Conservation (phyloP, 2,888 invertebrate genomes). For the Microplitis deprimator region DNA sequence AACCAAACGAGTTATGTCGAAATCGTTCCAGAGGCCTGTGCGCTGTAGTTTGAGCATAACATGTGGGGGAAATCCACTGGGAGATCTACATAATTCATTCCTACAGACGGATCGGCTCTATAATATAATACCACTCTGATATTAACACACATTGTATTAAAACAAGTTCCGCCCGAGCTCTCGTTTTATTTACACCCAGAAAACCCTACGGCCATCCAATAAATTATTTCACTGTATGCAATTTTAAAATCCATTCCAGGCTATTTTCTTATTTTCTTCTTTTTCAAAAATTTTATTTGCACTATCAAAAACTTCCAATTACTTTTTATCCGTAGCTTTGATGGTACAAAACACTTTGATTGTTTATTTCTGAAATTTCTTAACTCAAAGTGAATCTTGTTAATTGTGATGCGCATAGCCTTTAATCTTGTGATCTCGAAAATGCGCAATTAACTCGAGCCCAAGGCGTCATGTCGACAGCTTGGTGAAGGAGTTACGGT, state of each 20-base stretch:
- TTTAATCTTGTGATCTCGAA: slow-evolving; percentile 35
- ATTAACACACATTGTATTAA: slow-evolving; percentile 3
- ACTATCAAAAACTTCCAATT: background rate
- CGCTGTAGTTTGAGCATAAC: background rate
- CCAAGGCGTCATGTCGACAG: slow-evolving; percentile 30
- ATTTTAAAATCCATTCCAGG: background rate
- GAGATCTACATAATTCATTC: slow-evolving; percentile 31
- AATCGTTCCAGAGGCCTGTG: background rate
- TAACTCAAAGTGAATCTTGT: background rate
- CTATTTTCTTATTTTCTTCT: background rate
- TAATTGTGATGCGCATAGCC: background rate
- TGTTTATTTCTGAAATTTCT: background rate
- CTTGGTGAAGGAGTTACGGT: slow-evolving; percentile 5
- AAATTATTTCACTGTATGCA: background rate
- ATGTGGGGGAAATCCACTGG: background rate
- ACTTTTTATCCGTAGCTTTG: background rate
- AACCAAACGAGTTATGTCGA: slow-evolving; percentile 8
- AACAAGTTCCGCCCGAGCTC: background rate
- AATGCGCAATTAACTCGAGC: slow-evolving; percentile 29
- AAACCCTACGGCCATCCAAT: background rate
- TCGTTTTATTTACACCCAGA: background rate
- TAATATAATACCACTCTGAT: slow-evolving; percentile 12
- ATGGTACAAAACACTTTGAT: background rate
- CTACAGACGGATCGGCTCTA: slow-evolving; percentile 4
- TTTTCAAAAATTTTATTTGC: background rate